A percentile compares a stretch with the other conserved stretches of the same genome.
Conservation (phyloP, 2,888 invertebrate species). For the Notodonta dromedarius region DNA sequence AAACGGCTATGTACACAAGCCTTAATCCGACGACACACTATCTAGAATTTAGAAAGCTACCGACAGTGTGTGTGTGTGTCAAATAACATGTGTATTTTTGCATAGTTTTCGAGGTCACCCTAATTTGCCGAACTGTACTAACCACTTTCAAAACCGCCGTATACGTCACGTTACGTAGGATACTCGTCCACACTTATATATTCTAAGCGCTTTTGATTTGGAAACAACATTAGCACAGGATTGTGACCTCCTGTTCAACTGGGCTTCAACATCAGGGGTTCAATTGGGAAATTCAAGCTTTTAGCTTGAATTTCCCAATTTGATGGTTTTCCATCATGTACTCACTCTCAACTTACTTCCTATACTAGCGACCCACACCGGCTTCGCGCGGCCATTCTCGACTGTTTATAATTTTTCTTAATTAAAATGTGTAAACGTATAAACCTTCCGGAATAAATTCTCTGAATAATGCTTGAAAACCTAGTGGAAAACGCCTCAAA, state of each 20-base stretch:
- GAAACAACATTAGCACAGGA: not conserved
- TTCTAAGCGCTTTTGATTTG: not conserved
- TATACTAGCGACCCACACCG: too few species aligned
- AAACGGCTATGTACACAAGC: not conserved
- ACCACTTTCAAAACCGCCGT: constrained; percentile 10
- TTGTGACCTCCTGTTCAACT: not conserved
- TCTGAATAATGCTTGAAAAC: too few species aligned
- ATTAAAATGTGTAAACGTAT: too few species aligned
- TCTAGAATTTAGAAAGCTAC: not conserved
- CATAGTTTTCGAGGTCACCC: constrained; percentile 4
- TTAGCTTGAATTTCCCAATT: too few species aligned
- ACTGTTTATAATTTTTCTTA: too few species aligned
- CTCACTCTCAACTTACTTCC: too few species aligned
- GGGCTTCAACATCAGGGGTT: too few species aligned
- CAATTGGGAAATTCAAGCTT: too few species aligned
- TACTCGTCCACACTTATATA: not conserved
- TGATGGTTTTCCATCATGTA: too few species aligned
- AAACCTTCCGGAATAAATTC: too few species aligned
- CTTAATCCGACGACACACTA: not conserved
- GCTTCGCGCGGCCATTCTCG: too few species aligned
- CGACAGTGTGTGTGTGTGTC: not conserved
- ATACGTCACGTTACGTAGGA: constrained; percentile 1
- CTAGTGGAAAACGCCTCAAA: too few species aligned
- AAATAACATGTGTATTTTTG: not conserved
- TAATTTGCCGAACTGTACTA: constrained; percentile 8